Evolutionary conservation across 2,113 vertebrate species (phyloP).

Genomic region (Gobiocypris rarus): DNA sequence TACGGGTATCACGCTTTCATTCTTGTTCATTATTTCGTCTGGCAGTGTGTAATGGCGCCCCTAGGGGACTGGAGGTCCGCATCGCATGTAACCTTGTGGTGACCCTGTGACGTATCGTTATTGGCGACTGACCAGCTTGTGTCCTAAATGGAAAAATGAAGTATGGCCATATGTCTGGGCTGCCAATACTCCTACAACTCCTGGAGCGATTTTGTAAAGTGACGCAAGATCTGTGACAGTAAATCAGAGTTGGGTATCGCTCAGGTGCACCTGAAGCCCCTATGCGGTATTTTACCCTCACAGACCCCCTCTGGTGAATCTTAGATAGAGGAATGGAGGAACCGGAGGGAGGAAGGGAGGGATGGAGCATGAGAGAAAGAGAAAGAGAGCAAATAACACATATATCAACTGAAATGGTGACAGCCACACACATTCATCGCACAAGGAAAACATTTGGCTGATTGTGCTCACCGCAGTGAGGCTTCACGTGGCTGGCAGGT

Average conservation of each 20-base stretch:
- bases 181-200: slow-evolving; percentile 16
- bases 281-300: slow-evolving; percentile 17
- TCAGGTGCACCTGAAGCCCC: not conserved
- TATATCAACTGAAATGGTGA: slow-evolving; percentile 50
- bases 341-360: not conserved
- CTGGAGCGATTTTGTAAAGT: slow-evolving; percentile 16
- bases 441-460: slow-evolving; percentile 55
- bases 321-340: slow-evolving; percentile 10
- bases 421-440: slow-evolving; percentile 41
- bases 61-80: slow-evolving; percentile 11
- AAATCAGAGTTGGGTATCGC: not conserved
- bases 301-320: slow-evolving; percentile 15
- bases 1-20: not conserved
- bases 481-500: slow-evolving; percentile 36
- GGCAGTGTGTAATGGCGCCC: slow-evolving; percentile 1
- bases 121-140: not conserved
- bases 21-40: not conserved
- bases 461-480: slow-evolving; percentile 36
- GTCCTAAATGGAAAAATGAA: slow-evolving; percentile 11
- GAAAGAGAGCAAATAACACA: slow-evolving; percentile 2
- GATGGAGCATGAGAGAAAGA: not conserved
- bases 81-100: not conserved
- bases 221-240: not conserved
- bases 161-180: not conserved
- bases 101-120: not conserved